phyloP scores from a whole-genome alignment of 2,797 vertebrate species.

The Threskiornis aethiopicus region DNA sequence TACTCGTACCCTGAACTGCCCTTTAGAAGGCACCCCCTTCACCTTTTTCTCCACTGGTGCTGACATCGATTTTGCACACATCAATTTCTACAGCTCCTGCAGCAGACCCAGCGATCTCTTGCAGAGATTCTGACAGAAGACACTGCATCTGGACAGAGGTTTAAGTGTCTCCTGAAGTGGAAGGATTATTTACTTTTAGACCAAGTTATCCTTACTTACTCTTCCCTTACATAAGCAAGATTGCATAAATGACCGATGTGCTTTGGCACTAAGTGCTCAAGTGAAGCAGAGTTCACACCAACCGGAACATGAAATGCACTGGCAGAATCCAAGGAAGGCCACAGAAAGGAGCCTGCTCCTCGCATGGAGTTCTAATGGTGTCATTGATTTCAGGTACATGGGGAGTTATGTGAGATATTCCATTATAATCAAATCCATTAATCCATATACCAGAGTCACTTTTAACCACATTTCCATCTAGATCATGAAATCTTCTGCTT shows the following conservation, averaged over 20 bases:
- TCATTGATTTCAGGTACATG: constrained; percentile 91
- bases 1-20: background rate
- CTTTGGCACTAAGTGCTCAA: background rate
- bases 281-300: constrained; percentile 28
- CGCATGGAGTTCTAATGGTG: constrained; percentile 82
- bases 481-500: constrained; percentile 85
- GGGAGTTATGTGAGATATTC: constrained; percentile 88
- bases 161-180: background rate
- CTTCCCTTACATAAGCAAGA: background rate
- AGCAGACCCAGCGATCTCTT: background rate
- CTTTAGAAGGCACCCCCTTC: background rate
- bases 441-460: constrained; percentile 95
- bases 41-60: background rate
- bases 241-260: background rate
- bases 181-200: background rate
- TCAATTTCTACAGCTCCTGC: background rate
- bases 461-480: constrained; percentile 85
- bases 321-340: constrained; percentile 96
- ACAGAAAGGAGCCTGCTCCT: constrained; percentile 86
- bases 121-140: background rate
- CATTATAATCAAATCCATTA: constrained; percentile 94
- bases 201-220: background rate
- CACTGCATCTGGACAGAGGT: background rate
- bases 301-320: constrained; percentile 92
- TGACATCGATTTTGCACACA: background rate